Conservation (phyloP, 2,888 invertebrate genomes). For the Pristionchus entomophagus region DNA sequence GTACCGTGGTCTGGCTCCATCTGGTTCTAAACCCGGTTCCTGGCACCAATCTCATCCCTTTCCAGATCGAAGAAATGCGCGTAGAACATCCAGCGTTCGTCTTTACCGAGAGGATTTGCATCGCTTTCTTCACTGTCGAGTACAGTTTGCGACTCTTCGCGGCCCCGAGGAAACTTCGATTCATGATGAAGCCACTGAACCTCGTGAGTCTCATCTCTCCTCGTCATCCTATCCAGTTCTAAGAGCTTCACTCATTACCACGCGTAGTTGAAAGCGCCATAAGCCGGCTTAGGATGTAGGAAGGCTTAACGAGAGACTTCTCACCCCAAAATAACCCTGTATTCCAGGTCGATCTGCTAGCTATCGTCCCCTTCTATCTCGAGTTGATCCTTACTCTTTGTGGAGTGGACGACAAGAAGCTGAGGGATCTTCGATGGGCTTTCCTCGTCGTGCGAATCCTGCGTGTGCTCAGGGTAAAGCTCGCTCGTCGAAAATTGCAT, state of each 20-base stretch:
- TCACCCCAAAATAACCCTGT: neutral
- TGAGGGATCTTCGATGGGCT: slow-evolving; percentile 74
- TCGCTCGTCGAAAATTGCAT: neutral
- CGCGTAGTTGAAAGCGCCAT: neutral
- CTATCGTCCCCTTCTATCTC: slow-evolving; percentile 75
- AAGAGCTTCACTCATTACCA: neutral
- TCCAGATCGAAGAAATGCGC: slow-evolving; percentile 67
- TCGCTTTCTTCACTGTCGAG: slow-evolving; percentile 75
- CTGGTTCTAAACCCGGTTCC: neutral
- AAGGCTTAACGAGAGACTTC: neutral
- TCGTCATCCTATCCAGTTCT: slow-evolving; percentile 12
- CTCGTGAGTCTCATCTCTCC: slow-evolving; percentile 51
- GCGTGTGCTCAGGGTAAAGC: slow-evolving; percentile 58
- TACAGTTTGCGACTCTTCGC: slow-evolving; percentile 71
- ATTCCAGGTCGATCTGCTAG: slow-evolving; percentile 64
- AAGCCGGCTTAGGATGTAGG: neutral
- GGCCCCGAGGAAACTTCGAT: slow-evolving; percentile 72
- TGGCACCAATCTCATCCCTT: neutral
- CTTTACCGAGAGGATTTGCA: slow-evolving; percentile 75
- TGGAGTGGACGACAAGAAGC: slow-evolving; percentile 74
- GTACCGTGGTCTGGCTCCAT: neutral
- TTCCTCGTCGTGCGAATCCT: slow-evolving; percentile 75
- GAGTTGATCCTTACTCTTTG: slow-evolving; percentile 72
- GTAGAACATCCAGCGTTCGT: slow-evolving; percentile 75
- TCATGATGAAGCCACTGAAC: slow-evolving; percentile 73